These are phyloP conservation scores for Numida meleagris DNA, from an alignment of 2,113 vertebrate species.

Conservation along the genomic window DNA sequence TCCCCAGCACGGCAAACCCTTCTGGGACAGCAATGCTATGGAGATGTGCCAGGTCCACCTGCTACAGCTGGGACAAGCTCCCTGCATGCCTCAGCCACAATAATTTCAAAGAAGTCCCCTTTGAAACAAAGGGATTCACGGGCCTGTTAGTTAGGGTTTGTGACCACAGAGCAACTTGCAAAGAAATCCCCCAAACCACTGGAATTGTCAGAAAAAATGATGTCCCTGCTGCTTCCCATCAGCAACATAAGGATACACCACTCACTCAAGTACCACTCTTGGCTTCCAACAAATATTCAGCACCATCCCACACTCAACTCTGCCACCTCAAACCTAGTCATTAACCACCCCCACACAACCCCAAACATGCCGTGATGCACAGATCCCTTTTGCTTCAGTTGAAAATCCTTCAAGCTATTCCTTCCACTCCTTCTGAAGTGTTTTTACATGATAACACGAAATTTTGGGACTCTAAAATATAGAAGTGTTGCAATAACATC, in stretches of 20 bases:
- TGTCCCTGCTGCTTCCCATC: background rate
- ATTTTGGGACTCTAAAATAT: background rate
- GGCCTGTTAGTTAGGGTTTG: background rate
- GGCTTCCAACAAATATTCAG: background rate
- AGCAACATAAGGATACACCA: background rate
- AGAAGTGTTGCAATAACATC: background rate
- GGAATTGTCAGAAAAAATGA: background rate
- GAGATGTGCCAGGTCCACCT: background rate
- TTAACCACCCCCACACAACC: background rate
- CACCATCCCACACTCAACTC: background rate
- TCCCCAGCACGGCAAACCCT: background rate
- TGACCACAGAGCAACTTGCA: background rate
- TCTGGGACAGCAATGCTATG: background rate
- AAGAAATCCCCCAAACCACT: background rate
- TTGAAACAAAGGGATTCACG: background rate
- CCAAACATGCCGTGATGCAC: rapidly evolving
- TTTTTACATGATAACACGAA: background rate
- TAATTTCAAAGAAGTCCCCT: background rate
- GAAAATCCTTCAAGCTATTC: background rate
- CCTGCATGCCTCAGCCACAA: rapidly evolving
- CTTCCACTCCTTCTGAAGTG: background rate
- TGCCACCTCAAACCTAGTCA: background rate
- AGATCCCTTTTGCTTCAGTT: background rate
- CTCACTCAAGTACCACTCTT: background rate
- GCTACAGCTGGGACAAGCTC: background rate